Evolutionary conservation across 2,113 vertebrate genomes (phyloP).

Genomic region (Silurus glanis): DNA sequence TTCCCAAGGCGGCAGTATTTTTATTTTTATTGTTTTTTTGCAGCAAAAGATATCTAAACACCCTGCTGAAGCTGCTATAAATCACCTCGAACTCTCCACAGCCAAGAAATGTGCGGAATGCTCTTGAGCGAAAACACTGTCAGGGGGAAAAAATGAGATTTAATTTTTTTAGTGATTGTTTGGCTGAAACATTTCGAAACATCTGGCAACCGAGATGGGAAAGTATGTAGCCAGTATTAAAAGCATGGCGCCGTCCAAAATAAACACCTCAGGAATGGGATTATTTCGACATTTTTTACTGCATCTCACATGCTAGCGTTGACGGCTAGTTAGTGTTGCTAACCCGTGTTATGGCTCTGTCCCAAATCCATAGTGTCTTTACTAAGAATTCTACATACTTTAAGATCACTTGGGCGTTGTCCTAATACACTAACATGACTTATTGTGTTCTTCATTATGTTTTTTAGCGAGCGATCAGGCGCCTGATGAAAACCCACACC

Average conservation of each 20-base stretch:
- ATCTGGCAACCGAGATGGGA: conserved; percentile 44
- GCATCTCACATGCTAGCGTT: neutral
- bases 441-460: neutral
- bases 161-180: neutral
- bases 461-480: neutral
- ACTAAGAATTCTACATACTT: neutral
- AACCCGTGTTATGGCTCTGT: neutral
- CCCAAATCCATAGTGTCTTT: neutral
- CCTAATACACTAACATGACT: too few relatives aligned
- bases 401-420: too few relatives aligned
- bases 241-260: neutral
- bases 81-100: conserved; percentile 12
- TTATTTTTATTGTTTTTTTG: neutral
- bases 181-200: neutral
- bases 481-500: neutral
- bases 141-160: neutral
- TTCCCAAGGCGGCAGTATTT: neutral
- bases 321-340: neutral
- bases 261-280: neutral
- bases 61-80: conserved; percentile 1
- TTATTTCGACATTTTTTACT: neutral
- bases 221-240: conserved; percentile 25
- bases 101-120: conserved; percentile 22
- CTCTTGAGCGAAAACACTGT: neutral
- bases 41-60: neutral